Evolutionary conservation across 2,888 invertebrate genomes (phyloP), one percentile per base, ranked within the genome.

Genomic region (Hirtodrosophila cameraria): DNA sequence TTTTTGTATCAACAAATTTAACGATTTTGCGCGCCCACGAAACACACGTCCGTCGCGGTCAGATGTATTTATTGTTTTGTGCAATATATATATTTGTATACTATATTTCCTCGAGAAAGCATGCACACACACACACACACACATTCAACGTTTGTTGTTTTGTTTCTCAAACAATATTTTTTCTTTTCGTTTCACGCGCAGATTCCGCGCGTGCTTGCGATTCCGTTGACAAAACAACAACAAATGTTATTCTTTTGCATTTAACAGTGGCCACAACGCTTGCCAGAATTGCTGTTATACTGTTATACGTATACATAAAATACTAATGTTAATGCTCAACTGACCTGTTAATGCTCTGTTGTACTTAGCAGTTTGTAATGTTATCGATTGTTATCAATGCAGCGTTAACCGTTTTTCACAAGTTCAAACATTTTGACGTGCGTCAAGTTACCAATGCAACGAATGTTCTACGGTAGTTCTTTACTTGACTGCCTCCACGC

Each of bases 181-280:
- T 50, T 57, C 35, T 53, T 52, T 53, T 46, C 43, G 52, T 49
- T 74, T 53, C 16, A 62, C 41, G 45, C 61, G 74, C 48, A 43
- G 23, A 28, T 6, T 25, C 7, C 55, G 30, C n/a, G 53, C 52
- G 35, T 67, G 36, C 52, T 46, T 57, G 48, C 69, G 28, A 38
- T 49, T 28, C 20, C 74, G 68, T 53, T 57, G 49, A 30, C 70
- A 41, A 68, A 68, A 62, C 74, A 70, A 70, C 70, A 70, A 70
- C 70, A 68, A 70, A 67, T 70, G 68, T 62, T 70, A 49, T 66
- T 59, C 30, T 66, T 72, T 49, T 66, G 27, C 39, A 31, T 43
- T 43, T 36, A 43, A 57, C 65, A 53, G 30, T n/a, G 36, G 59
- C 72, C 68, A 59, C 46, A 38, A 45, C 27, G n/a, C n/a, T n/a